Conservation (phyloP, 2,113 vertebrate genomes). For the Chascanopsetta lugubris region DNA sequence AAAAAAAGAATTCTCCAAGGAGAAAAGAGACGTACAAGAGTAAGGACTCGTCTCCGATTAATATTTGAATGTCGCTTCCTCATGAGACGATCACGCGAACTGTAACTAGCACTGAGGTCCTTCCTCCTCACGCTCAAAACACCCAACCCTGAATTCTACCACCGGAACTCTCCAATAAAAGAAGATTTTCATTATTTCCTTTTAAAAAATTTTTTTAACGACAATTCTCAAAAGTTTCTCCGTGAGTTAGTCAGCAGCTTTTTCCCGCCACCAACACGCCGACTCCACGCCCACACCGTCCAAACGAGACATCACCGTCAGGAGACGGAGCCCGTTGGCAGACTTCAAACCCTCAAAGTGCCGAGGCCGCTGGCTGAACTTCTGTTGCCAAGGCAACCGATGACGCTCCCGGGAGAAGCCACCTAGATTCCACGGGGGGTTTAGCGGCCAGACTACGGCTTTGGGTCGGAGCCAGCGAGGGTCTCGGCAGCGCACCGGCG, state of each 20-base stretch:
- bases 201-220: too few relatives aligned
- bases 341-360: not conserved
- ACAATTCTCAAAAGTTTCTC: too few relatives aligned
- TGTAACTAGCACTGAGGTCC: not conserved
- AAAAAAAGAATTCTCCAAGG: slow-evolving; percentile 7
- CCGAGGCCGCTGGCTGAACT: not conserved
- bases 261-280: not conserved
- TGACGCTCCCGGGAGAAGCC: not conserved
- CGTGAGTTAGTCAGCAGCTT: not conserved
- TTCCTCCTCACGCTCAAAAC: not conserved
- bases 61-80: not conserved
- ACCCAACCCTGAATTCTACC: too few relatives aligned
- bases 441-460: not conserved
- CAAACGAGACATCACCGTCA: not conserved
- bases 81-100: not conserved
- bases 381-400: not conserved
- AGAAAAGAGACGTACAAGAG: not conserved
- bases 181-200: too few relatives aligned
- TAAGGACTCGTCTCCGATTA: slow-evolving; percentile 3
- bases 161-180: too few relatives aligned
- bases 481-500: not conserved
- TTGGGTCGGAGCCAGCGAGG: not conserved
- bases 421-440: not conserved
- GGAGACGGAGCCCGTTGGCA: not conserved
- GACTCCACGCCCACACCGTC: not conserved